Conservation (phyloP, 2,888 invertebrate genomes). For the Catocala nupta region DNA sequence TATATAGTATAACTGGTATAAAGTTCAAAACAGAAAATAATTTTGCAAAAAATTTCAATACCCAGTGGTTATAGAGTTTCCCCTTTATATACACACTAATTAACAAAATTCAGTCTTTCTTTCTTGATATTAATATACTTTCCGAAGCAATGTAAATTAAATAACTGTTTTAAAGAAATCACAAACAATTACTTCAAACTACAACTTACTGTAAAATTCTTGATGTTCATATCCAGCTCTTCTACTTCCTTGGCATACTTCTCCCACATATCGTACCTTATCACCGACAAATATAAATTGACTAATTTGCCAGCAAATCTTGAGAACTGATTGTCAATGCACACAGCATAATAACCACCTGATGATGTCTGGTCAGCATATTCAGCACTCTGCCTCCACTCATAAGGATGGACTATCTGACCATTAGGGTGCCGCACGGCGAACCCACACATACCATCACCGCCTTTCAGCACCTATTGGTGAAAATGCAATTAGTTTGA, state of each 20-base stretch:
- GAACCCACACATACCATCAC: slow-evolving; percentile 97
- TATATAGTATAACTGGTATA: no score
- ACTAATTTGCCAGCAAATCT: slow-evolving; percentile 96
- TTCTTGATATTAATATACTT: no score
- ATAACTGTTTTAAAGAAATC: no score
- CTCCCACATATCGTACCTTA: slow-evolving; percentile 97
- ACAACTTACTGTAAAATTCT: slow-evolving; percentile 94
- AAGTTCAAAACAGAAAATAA: no score
- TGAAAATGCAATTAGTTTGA: slow-evolving; percentile 15
- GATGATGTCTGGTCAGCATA: slow-evolving; percentile 94
- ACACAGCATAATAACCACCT: slow-evolving; percentile 96
- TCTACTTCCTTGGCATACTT: slow-evolving; percentile 96
- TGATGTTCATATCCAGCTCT: slow-evolving; percentile 94
- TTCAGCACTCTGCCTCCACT: slow-evolving; percentile 96
- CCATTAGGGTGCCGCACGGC: slow-evolving; percentile 95
- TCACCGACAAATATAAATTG: slow-evolving; percentile 96
- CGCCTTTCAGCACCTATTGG: slow-evolving; percentile 94
- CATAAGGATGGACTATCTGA: slow-evolving; percentile 95
- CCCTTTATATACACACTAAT: no score
- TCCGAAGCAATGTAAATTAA: no score
- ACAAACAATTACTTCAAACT: neutral
- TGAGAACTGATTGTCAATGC: slow-evolving; percentile 97
- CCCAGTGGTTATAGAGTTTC: no score
- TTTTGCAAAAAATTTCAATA: no score
- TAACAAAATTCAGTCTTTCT: no score